Conservation (phyloP, 2,113 vertebrate species). For the Micronycteris hirsuta region DNA sequence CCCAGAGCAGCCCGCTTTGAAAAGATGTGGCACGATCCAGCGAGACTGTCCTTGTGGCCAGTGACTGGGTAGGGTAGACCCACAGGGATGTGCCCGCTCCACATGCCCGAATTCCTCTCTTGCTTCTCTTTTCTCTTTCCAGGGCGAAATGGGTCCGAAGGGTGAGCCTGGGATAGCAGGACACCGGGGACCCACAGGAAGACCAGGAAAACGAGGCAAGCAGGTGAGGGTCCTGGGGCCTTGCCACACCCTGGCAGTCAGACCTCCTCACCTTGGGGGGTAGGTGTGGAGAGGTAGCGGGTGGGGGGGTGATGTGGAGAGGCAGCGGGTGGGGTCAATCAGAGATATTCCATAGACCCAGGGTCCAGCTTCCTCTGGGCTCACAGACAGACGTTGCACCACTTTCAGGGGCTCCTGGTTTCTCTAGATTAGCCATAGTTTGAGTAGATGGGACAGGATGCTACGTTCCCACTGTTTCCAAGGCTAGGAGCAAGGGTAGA, state of each 20-base stretch:
- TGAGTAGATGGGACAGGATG: background rate
- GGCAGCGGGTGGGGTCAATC: background rate
- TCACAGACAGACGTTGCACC: background rate
- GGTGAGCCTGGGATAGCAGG: conserved; percentile 92
- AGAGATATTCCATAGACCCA: background rate
- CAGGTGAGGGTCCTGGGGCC: conserved; percentile 81
- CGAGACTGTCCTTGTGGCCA: rapidly evolving
- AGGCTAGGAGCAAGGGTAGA: background rate
- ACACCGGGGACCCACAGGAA: conserved; percentile 94
- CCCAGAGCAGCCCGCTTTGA: background rate
- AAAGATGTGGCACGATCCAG: background rate
- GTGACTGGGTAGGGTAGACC: rapidly evolving
- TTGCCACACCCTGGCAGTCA: background rate
- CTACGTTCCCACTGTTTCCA: too few species aligned
- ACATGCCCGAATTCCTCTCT: background rate
- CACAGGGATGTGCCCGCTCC: background rate
- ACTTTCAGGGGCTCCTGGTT: background rate
- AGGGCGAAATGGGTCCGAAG: conserved; percentile 99
- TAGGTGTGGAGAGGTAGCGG: too few species aligned
- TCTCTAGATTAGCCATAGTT: background rate
- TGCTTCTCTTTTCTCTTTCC: conserved; percentile 42
- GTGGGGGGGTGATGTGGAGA: too few species aligned
- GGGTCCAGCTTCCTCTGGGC: background rate
- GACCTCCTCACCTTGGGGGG: background rate
- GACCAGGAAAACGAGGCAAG: conserved; percentile 97